These are phyloP conservation scores for Pammene aurita DNA, from an alignment of 2,888 invertebrate genomes.

Conservation along the genomic window DNA sequence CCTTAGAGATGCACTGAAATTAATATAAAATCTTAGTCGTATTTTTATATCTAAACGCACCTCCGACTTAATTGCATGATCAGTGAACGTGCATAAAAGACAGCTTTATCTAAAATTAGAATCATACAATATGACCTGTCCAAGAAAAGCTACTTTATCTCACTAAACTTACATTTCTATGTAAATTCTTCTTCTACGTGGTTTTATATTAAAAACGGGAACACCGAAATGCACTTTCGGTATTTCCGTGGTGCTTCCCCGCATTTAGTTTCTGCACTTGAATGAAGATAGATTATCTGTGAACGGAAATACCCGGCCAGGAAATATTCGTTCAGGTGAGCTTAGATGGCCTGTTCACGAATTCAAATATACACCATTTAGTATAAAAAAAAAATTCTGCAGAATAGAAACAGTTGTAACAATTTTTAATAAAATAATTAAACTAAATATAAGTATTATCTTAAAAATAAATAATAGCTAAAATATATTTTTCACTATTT, in stretches of 20 bases:
- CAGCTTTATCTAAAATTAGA: constrained; percentile 31
- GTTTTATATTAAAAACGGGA: constrained; percentile 34
- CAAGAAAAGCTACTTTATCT: constrained; percentile 33
- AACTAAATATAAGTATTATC: too few species aligned
- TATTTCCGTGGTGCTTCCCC: constrained; percentile 14
- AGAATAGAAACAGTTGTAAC: too few species aligned
- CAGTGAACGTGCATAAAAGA: constrained; percentile 26
- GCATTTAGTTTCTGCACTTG: background rate
- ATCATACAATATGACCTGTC: constrained; percentile 35
- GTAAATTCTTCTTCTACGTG: constrained; percentile 14
- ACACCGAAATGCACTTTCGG: constrained; percentile 31
- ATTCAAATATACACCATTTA: background rate
- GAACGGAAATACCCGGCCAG: background rate
- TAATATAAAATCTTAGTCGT: too few species aligned
- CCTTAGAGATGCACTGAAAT: too few species aligned
- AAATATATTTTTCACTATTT: too few species aligned
- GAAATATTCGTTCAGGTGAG: background rate
- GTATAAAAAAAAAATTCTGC: too few species aligned
- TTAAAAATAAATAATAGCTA: too few species aligned
- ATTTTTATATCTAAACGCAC: background rate
- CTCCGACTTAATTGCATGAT: constrained; percentile 26
- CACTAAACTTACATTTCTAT: constrained; percentile 25
- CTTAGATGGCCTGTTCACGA: background rate
- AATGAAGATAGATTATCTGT: constrained; percentile 22
- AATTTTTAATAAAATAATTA: too few species aligned